Evolutionary conservation across 2,888 invertebrate genomes (phyloP), one percentile per base, ranked within the genome.

Genomic region (Pseudolycoriella hygida): DNA sequence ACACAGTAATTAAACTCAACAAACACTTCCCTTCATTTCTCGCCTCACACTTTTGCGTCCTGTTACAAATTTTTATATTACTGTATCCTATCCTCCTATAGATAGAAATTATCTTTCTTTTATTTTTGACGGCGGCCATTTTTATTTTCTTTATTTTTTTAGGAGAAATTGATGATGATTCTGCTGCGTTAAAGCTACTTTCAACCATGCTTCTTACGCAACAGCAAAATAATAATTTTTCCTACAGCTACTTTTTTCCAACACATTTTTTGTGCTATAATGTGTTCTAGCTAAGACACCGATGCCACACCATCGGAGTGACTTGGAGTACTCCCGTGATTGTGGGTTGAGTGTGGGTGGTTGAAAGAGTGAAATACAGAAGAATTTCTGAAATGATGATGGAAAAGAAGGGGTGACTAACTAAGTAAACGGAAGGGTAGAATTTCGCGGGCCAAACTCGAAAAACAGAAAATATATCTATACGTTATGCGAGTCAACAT

Each of bases 1-100:
- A 39, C 39, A 39, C 17, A 39, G 39, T 39, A 39, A 39, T 39
- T 39, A 39, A 39, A 39, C 39, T 39, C 17, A 39, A 17, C 39
- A 39, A 39, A 39, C 39, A 39, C 39, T 39, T 39, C 17, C 39
- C 17, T 15, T 25, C 25, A 25, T 25, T 25, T 25, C 8, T 25
- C 25, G 25, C 25, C 25, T 25, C 25, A 25, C 25, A 25, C 25
- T 34, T 34, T 34, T 34, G n/a, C 15, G 4, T 17, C 17, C 11
- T 39, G 17, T 17, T n/a, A 39, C 17, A 39, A 17, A 39, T 14
- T 17, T 39, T 37, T 37, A 14, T 37, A 8, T 37, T 37, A 14
- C 15, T 37, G 3, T 37, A 3, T 37, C 11, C 14, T 37, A 15
- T 37, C 14, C 37, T 12, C n/a, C 14, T 37, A 37, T 15, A 37